Base-by-base conservation (phyloP, 2,797 vertebrate genomes). In the Cirrhinus mrigala region DNA sequence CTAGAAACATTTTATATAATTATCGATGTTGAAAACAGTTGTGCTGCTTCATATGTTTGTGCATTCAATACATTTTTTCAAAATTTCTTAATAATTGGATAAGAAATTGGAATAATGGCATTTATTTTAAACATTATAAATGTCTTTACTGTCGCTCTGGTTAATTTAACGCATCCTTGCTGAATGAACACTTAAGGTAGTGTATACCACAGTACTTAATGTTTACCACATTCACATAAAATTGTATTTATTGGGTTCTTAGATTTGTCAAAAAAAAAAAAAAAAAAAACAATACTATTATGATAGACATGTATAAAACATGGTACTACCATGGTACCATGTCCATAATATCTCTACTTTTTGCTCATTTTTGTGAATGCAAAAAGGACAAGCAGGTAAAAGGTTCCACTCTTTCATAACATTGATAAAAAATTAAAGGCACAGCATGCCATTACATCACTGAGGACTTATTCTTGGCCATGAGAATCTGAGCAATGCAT, bases 401-500 rank as follows among this genome's bases (percentile, higher is more conserved):
- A 20, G 2, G 15, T 60, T 44, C 2, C n/a, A 11, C 3, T 44
- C 2, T 62, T 79, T 46, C n/a, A 46, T 46, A 79, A 46, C 77
- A 46, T 11, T 6, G 24, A 18, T 24, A 3, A 78, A 37, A 60
- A 56, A 11, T 73, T 11, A 10, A 66, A 64, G 60, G 10, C 6
- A 80, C 9, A 48, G 40, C 44, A 33, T 29, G 24, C 58, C 12
- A 52, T 68, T 33, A 50, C 60, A 48, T 22, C n/a, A 11, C 58
- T 3, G 18, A 80, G 56, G 18, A 50, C 78, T 50, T 52, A 80
- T 80, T 68, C 78, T 50, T 68, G 62, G 60, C 68, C 60, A 33
- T 9, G 24, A 80, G 78, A 68, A 80, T 80, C 46, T 80, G 78
- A 80, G 78, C 15, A 50, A 80, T 80, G 78, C 60, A 68, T 66